Base-by-base conservation (phyloP, 2,797 vertebrate genomes). In the Carapus acus region DNA sequence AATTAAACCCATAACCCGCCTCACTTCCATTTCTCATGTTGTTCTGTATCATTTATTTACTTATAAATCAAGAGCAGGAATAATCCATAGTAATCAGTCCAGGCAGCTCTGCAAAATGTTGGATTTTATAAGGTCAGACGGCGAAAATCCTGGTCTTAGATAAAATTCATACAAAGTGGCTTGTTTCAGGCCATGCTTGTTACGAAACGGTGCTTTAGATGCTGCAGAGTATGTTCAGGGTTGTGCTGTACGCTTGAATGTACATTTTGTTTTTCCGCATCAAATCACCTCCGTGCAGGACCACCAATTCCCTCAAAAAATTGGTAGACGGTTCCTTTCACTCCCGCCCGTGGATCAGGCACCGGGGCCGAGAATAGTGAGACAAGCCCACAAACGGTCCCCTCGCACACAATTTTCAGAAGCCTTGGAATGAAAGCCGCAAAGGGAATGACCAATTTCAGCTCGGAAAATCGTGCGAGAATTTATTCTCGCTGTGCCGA, bases 381-480 rank as follows among this genome's bases (percentile, higher is more conserved):
- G 48, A 72, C 56, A 47, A 64, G 64, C 44, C 66, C 27, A 49
- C 59, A 69, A 69, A 73, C 49, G 8, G 55, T 43, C 42, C 17
- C 40, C 13, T 51, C 43, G 47, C 51, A 66, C 17, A 23, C 53
- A 50, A 51, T 59, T 64, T 67, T 65, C 40, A 54, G 43, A 71
- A 65, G 61, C 55, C 41, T 52, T 42, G 40, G 42, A 63, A 68
- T 54, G 59, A 79, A 77, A 73, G 53, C 62, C 27, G 11, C 41
- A 13, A 49, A 40, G 48, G 55, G 66, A 79, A 77, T 62, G 68
- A 76, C 54, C 66, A 72, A 79, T 84, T 83, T 76, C 71, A 69
- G 61, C 54, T 55, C 41, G 49, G 62, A 74, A 80, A 85, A 83
- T 74, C 65, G 77, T 52, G 49, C 62, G 65, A 62, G 77, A 83